A percentile compares a stretch with the other conserved stretches of the same genome.
Evolutionary conservation across 2,888 invertebrate genomes (phyloP).

Genomic region (Polia nebulosa): DNA sequence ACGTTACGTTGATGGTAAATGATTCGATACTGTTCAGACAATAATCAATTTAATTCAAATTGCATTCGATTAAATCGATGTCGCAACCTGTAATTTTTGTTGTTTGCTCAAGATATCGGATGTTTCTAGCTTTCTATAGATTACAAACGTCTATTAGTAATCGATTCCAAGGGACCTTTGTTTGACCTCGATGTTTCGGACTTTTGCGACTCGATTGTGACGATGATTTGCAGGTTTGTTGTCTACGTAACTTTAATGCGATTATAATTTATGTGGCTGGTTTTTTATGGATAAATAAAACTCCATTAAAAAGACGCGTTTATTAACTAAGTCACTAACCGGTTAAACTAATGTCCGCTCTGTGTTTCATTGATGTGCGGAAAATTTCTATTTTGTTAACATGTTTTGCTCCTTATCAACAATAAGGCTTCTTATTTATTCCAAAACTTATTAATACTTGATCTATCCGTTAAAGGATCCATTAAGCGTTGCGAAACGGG

Average conservation of each 20-base stretch:
- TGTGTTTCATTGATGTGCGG: slow-evolving; percentile 19
- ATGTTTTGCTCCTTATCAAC: slow-evolving; percentile 3
- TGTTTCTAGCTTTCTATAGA: slow-evolving; percentile 51
- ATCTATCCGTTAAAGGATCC: slow-evolving; percentile 9
- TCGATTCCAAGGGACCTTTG: slow-evolving; percentile 53
- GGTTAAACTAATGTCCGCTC: slow-evolving; percentile 16
- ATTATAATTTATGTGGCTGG: slow-evolving; percentile 46
- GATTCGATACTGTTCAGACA: slow-evolving; percentile 62
- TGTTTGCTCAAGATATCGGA: slow-evolving; percentile 49
- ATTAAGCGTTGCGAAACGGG: slow-evolving; percentile 20
- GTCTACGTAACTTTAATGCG: slow-evolving; percentile 48
- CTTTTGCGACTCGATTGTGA: slow-evolving; percentile 35
- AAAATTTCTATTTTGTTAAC: slow-evolving; percentile 18
- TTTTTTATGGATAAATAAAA: slow-evolving; percentile 38
- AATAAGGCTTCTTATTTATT: slow-evolving; percentile 9
- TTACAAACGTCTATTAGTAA: slow-evolving; percentile 53
- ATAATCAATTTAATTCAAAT: slow-evolving; percentile 66
- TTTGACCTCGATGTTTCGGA: slow-evolving; percentile 53
- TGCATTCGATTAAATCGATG: slow-evolving; percentile 58
- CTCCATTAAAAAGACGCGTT: slow-evolving; percentile 12
- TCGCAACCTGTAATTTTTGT: slow-evolving; percentile 56
- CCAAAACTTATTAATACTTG: neutral
- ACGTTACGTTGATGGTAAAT: slow-evolving; percentile 58
- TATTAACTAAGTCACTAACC: slow-evolving; percentile 30
- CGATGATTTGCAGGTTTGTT: slow-evolving; percentile 43